phyloP scores from a whole-genome alignment of 2,797 vertebrate genomes.

The Sciaenops ocellatus region DNA sequence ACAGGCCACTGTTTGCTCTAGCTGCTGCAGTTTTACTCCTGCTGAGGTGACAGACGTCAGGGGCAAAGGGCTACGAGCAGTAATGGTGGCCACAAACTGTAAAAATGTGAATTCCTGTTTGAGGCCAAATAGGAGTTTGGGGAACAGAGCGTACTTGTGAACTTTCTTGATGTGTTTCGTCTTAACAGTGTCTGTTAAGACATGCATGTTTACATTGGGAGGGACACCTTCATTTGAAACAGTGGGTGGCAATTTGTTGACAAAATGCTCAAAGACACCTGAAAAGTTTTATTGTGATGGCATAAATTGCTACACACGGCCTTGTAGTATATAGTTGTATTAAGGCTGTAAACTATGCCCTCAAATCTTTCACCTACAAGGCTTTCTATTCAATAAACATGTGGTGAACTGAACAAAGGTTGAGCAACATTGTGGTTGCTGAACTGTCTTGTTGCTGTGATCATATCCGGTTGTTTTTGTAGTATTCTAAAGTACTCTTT shows the following conservation, averaged over 20 bases:
- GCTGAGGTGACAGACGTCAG: constrained; percentile 45
- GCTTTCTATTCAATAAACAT: not conserved
- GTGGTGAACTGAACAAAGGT: not conserved
- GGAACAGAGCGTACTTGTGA: constrained; percentile 36
- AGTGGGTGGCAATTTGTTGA: not conserved
- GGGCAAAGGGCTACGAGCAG: constrained; percentile 34
- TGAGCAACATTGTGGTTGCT: constrained; percentile 3
- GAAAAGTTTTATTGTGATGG: not conserved
- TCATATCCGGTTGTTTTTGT: constrained; percentile 32
- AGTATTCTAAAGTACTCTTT: not conserved
- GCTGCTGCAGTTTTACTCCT: constrained; percentile 37
- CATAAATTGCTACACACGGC: not conserved
- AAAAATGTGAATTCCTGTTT: constrained; percentile 60
- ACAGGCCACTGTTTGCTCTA: constrained; percentile 69
- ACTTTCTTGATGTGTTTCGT: constrained; percentile 21
- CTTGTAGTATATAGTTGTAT: not conserved
- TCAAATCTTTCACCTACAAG: not conserved
- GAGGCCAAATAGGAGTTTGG: constrained; percentile 36
- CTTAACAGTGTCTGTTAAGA: not conserved
- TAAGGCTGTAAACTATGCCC: not conserved
- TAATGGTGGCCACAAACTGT: constrained; percentile 9
- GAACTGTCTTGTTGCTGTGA: not conserved
- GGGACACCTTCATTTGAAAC: not conserved
- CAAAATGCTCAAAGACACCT: not conserved
- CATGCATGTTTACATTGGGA: constrained; percentile 1